Evolutionary conservation across 1,140 invertebrate species (phyloP), one percentile per base, ranked within the genome.

Genomic region (Sinella curviseta): DNA sequence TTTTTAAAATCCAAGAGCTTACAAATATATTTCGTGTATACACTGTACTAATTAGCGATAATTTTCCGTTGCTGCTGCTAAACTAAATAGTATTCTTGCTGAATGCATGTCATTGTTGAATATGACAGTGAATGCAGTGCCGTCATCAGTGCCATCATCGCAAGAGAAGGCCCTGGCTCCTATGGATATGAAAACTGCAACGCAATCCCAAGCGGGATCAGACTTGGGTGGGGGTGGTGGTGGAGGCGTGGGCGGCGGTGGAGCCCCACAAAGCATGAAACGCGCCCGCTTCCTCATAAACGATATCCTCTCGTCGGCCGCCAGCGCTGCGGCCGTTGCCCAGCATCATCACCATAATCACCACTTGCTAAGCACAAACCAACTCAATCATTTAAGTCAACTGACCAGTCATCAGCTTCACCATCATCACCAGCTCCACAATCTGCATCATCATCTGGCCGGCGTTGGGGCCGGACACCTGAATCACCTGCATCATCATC

Each of bases 91-190:
- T 48, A n/a, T n/a, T n/a, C n/a, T 77, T 31, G 36, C 12, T 81
- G 34, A 65, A 81, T 81, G 80, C 54, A 77, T 80, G 78, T 80
- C 77, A 82, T 74, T 80, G 78, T 81, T 75, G 80, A 83, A 81
- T 81, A 83, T 83, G 82, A 83, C 82, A 77, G 82, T 83, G 80
- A 83, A 83, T 83, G 82, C 82, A 77, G 76, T 83, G 74, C 60
- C 60, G 30, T 54, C 39, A 31, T 67, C 77, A 73, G 57, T 78
- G 31, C 80, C 80, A 78, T 76, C 78, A 82, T 80, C 77, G 34
- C 79, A 81, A 82, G 39, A 70, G 70, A 74, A 74, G 34, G 70
- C 70, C 31, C 74, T 75, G 39, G 34, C 74, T 36, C 74, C 74
- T 36, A 75, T 75, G 74, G 74, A 75, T 30, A 74, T 39, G 70